Base-by-base conservation (phyloP, 2,888 invertebrate genomes). In the Aradus depressus region DNA sequence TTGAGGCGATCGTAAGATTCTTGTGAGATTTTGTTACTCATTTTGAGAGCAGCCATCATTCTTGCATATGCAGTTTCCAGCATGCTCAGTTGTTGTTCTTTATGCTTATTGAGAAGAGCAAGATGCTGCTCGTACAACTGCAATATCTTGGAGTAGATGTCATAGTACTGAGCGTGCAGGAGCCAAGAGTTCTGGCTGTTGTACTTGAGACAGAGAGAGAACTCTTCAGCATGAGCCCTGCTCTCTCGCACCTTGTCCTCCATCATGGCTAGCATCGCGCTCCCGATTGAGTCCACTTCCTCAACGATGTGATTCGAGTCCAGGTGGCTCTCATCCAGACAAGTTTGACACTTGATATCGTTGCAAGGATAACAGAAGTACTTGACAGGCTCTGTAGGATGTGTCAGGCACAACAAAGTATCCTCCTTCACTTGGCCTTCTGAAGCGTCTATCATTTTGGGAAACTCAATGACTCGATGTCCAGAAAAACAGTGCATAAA, bases 401-500 rank as follows among this genome's bases (percentile, higher is more conserved):
- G 95, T 61, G 87, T 76, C 26, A 81, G 80, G 68, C 95, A 95
- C 63, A 79, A 79, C 53, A 87, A 79, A 32, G 77, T 68, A 61
- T 75, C 74, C 67, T 70, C 69, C 72, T 69, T 56, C 70, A 70
- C 32, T 72, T 67, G 25, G 4, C 34, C 45, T 21, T 50, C 39
- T 4, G 21, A 5, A 4, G 51, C 72, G 68, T 56, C 67, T 66
- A 75, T 72, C 52, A 59, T 64, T 52, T 67, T 66, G 4, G 65
- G 64, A 50, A 75, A 63, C 50, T 68, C 68, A 61, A 86, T 77
- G 53, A 95, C 90, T 52, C 90, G 81, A 70, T 96, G 95, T 57
- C 92, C 93, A 68, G 93, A 92, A 70, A 96, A 97, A 69, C 95
- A 96, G 70, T 95, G 93, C 95, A 97, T 96, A 70, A 88, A 93